These are phyloP conservation scores for Gulo gulo DNA, from an alignment of 2,113 vertebrate genomes.

Conservation along the genomic window DNA sequence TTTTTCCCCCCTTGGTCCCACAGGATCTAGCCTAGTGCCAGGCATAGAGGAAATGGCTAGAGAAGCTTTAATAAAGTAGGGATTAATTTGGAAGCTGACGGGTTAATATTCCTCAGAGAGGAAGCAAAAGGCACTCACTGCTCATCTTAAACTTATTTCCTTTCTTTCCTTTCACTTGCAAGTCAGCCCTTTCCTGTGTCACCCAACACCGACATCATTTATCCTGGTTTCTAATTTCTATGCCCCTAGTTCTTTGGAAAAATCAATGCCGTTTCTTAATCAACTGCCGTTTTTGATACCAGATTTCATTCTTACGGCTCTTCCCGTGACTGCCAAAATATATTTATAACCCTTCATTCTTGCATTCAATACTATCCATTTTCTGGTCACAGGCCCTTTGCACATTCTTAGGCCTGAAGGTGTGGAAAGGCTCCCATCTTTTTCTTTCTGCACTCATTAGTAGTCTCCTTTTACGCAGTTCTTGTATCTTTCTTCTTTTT, in stretches of 20 bases:
- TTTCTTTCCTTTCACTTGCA: neutral
- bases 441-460: neutral
- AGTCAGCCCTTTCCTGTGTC: neutral
- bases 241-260: neutral
- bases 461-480: neutral
- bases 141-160: neutral
- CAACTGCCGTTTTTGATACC: slow-evolving; percentile 16
- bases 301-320: neutral
- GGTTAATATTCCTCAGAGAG: neutral
- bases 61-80: neutral
- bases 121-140: neutral
- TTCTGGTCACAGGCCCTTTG: neutral
- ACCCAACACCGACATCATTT: neutral
- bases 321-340: neutral
- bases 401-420: neutral
- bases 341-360: neutral
- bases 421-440: neutral
- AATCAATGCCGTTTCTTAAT: slow-evolving; percentile 51
- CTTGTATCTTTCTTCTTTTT: neutral
- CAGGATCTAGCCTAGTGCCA: neutral
- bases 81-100: neutral
- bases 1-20: neutral
- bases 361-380: neutral
- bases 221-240: slow-evolving; percentile 39
- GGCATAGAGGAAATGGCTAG: neutral